A percentile compares a stretch with the other conserved stretches of the same genome.
Conservation (phyloP, 2,113 vertebrate species). For the Gobiocypris rarus region DNA sequence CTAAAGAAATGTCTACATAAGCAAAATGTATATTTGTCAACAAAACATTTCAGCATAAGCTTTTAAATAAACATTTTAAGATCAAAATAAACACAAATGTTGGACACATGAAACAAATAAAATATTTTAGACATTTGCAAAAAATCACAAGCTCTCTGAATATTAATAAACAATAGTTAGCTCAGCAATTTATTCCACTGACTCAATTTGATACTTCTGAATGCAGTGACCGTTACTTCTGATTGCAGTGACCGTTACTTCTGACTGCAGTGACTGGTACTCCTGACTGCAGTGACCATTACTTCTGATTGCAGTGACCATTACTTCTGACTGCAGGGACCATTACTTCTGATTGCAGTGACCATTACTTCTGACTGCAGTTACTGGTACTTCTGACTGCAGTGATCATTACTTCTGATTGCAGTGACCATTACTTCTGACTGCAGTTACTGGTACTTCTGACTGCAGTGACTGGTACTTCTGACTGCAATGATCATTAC, state of each 20-base stretch:
- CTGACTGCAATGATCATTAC: background rate
- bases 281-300: too few species aligned
- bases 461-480: background rate
- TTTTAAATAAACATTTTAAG: background rate
- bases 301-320: background rate
- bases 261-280: too few species aligned
- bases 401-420: background rate
- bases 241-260: too few species aligned
- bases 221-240: too few species aligned
- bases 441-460: background rate
- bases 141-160: background rate
- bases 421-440: background rate
- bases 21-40: background rate
- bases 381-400: background rate
- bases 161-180: background rate
- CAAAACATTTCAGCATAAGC: background rate
- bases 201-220: background rate
- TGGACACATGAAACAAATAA: too few species aligned
- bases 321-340: constrained; percentile 51
- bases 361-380: background rate
- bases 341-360: constrained; percentile 37
- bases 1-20: background rate
- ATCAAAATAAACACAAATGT: background rate
- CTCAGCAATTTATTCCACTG: background rate
- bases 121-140: background rate